phyloP scores from a whole-genome alignment of 2,797 vertebrate species.

The Rhinogobio ventralis region DNA sequence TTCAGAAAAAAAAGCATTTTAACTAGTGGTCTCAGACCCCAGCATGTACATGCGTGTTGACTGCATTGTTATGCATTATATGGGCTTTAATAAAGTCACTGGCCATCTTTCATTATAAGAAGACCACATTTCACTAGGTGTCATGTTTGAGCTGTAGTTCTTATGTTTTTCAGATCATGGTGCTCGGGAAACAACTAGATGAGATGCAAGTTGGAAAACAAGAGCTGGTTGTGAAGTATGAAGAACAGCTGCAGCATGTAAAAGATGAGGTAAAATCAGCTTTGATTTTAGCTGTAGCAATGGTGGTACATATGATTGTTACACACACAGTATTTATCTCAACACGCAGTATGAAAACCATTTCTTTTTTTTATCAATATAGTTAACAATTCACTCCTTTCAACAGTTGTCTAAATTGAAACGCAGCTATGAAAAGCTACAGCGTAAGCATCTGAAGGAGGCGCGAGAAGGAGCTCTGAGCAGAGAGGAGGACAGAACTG shows the following conservation, averaged over 20 bases:
- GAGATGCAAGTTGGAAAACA: conserved; percentile 79
- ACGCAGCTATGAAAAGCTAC: conserved; percentile 91
- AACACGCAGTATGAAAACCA: not conserved
- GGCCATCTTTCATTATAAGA: not conserved
- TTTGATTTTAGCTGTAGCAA: not conserved
- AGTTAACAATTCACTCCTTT: not conserved
- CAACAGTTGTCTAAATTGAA: conserved; percentile 87
- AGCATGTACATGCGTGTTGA: not conserved
- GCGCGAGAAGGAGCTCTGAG: conserved; percentile 71
- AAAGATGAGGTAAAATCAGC: conserved; percentile 72
- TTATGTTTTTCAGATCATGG: conserved; percentile 74
- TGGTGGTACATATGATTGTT: not conserved
- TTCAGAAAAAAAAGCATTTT: not conserved
- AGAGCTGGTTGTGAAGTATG: conserved; percentile 83
- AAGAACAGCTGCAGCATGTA: conserved; percentile 84
- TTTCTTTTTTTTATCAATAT: not conserved
- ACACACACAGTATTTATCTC: not conserved
- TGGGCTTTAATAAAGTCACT: not conserved
- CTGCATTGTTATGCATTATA: not conserved
- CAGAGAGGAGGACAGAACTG: conserved; percentile 76
- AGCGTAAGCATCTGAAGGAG: conserved; percentile 85
- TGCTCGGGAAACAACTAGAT: conserved; percentile 80
- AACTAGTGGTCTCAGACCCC: not conserved
- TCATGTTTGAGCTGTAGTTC: not conserved
- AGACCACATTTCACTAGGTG: not conserved